Evolutionary conservation across 1,140 invertebrate genomes (phyloP).

Genomic region (Danaus plexippus): DNA sequence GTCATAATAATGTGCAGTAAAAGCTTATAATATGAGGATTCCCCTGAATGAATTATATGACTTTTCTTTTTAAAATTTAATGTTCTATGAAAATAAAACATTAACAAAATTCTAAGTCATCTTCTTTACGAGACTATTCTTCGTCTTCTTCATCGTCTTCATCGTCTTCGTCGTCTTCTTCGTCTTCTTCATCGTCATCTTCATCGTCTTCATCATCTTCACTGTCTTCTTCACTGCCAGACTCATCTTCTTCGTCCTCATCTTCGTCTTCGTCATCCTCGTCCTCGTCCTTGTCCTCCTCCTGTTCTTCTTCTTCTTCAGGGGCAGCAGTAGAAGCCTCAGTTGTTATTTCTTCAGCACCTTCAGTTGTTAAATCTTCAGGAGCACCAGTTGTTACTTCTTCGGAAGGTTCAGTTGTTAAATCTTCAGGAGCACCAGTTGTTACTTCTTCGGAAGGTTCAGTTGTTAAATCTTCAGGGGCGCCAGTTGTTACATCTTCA

Average conservation of each 20-base stretch:
- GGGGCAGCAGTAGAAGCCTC: conserved; percentile 7
- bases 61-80: no score
- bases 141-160: background rate
- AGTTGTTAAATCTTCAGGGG: no score
- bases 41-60: no score
- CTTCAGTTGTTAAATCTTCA: background rate
- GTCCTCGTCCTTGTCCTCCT: conserved; percentile 9
- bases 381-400: background rate
- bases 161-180: background rate
- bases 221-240: background rate
- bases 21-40: no score
- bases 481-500: no score
- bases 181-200: background rate
- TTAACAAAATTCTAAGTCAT: no score
- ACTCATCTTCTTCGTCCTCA: conserved; percentile 5
- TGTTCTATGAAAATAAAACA: no score
- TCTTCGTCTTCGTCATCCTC: background rate
- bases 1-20: no score
- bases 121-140: no score
- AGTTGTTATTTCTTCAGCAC: background rate
- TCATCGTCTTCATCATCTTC: background rate
- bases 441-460: no score
- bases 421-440: background rate
- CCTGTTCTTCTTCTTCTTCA: conserved; percentile 13
- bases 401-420: conserved; percentile 1